Percentiles rank a stretch among this genome's conserved stretches.
Evolutionary conservation across 2,888 invertebrate species (phyloP).

Genomic region (Drosophila pegasa): DNA sequence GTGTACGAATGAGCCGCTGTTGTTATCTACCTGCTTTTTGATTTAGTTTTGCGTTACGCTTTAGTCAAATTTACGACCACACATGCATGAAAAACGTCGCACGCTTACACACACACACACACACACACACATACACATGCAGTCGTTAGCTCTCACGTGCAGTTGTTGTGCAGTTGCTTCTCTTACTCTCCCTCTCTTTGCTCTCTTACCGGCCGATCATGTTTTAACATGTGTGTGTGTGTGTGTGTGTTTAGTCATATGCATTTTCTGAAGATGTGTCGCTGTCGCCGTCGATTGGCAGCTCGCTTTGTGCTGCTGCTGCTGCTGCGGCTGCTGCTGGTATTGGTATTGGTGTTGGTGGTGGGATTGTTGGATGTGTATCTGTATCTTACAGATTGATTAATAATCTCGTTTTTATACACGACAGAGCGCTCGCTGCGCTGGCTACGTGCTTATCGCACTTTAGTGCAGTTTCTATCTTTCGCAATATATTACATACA

Average conservation of each 20-base stretch:
- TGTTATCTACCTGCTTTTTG: constrained; percentile 67
- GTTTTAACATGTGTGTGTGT: constrained; percentile 25
- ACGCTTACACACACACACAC: constrained; percentile 22
- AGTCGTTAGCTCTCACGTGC: constrained; percentile 51
- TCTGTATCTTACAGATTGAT: constrained; percentile 78
- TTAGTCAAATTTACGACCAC: constrained; percentile 75
- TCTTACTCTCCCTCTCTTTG: constrained; percentile 12
- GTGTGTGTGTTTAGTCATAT: constrained; percentile 51
- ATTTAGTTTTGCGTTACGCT: constrained; percentile 73
- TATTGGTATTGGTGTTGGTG: constrained; percentile 31
- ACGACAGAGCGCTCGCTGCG: constrained; percentile 23
- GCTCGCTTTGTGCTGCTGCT: constrained; percentile 47
- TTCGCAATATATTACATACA: constrained; percentile 31
- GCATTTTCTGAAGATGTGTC: constrained; percentile 64
- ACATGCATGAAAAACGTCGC: constrained; percentile 43
- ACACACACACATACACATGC: constrained; percentile 13
- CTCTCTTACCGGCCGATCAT: constrained; percentile 49
- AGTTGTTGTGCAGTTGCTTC: constrained; percentile 50
- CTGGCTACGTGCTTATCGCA: constrained; percentile 75
- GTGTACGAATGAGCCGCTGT: constrained; percentile 51
- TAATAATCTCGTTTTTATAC: constrained; percentile 77
- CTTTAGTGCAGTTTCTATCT: constrained; percentile 71
- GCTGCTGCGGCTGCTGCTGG: constrained; percentile 23
- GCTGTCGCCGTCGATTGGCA: constrained; percentile 64
- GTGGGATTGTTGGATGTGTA: constrained; percentile 57